Conservation (phyloP, 2,113 vertebrate genomes). For the Phrynosoma platyrhinos region DNA sequence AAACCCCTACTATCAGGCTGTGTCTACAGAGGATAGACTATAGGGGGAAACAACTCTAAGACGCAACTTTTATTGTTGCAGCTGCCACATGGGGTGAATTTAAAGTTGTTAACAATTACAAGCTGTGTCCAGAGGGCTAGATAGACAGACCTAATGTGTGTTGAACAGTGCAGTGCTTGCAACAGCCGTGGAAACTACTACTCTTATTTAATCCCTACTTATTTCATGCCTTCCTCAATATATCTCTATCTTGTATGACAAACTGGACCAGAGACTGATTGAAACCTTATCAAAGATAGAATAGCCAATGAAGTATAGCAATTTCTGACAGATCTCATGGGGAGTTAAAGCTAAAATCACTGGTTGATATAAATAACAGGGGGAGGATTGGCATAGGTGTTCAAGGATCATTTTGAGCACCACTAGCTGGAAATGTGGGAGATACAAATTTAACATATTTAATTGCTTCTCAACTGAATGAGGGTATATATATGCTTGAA, state of each 20-base stretch:
- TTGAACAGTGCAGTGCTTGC: not conserved
- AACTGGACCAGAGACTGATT: not conserved
- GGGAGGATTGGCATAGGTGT: not conserved
- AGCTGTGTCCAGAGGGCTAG: no score
- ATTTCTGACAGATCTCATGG: not conserved
- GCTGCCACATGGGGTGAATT: not conserved
- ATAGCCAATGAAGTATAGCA: not conserved
- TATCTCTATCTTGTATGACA: not conserved
- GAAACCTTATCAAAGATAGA: not conserved
- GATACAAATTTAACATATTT: not conserved
- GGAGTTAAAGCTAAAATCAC: not conserved
- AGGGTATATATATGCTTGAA: not conserved
- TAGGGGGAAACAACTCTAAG: not conserved
- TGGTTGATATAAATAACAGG: not conserved
- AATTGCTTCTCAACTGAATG: not conserved
- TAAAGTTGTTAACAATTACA: not conserved
- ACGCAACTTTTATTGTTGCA: not conserved
- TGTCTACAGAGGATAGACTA: not conserved
- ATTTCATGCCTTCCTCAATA: not conserved
- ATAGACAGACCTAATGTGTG: not conserved
- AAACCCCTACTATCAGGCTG: not conserved
- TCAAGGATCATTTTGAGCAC: not conserved
- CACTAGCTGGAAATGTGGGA: not conserved
- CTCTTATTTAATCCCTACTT: not conserved
- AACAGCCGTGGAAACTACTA: not conserved